Evolutionary conservation across 2,888 invertebrate species (phyloP), one percentile per base, ranked within the genome.

Genomic region (Conus canariensis): DNA sequence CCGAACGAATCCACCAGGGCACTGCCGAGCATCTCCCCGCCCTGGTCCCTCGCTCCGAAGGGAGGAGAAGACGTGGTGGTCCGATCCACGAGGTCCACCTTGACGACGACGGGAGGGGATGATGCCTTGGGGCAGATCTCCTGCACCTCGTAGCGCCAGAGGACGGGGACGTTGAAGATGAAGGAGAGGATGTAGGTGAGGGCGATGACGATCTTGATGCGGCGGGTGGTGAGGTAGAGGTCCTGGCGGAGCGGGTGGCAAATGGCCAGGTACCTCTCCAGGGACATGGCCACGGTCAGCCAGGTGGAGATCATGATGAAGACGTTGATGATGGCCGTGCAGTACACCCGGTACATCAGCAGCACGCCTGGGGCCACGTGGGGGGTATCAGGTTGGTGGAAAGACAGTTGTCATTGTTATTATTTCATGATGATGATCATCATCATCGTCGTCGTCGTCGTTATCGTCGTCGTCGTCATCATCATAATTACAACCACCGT

Each of bases 261-360:
- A 9, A 98, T 98, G 91, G 98, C 98, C 67, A 98, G 97, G 96
- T 97, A 98, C 82, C 98, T 97, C 95, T 98, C 98, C 91, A 98
- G 97, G 45, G 98, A 98, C 93, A 98, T 97, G 16, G 98, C 97
- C 88, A 98, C 96, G 22, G 98, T 97, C 97, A 98, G 97, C 97
- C 98, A 97, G 5, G 98, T 98, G 90, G 98, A 98, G n/a, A 97
- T 97, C 74, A 98, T 97, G 97, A 96, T 94, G 90, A 96, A 95
- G 19, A 95, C 93, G 92, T 95, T 96, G 90, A 95, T 94, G 58
- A 96, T 90, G 8, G 94, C 94, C n/a, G 94, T 93, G 70, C 93
- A 92, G 91, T 95, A 95, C 82, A 94, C 93, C 60, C 94, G 90
- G 92, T 95, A 95, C 90, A 93, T 94, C n/a, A 95, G 91, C 82